Evolutionary conservation across 2,888 invertebrate genomes (phyloP).

Genomic region (Melanotus villosus): DNA sequence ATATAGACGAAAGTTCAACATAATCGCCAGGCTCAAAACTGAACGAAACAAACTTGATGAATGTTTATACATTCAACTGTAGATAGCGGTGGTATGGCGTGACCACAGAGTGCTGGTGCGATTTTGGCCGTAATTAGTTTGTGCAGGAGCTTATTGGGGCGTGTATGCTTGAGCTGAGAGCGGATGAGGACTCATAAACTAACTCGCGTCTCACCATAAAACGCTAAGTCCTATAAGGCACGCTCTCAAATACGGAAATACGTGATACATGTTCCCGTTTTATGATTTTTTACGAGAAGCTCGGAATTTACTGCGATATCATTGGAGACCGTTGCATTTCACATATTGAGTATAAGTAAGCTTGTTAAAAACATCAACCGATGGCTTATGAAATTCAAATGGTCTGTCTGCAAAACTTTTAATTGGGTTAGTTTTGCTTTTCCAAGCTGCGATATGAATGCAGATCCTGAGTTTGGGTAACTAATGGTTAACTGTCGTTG

Average conservation of each 20-base stretch:
- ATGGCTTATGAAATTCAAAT: conserved; percentile 3
- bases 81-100: conserved; percentile 6
- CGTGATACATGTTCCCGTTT: conserved; percentile 7
- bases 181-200: conserved; percentile 18
- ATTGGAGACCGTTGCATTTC: neutral
- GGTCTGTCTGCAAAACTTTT: neutral
- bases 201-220: conserved; percentile 15
- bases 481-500: too few relatives aligned
- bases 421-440: conserved; percentile 10
- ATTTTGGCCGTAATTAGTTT: conserved; percentile 35
- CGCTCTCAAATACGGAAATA: conserved; percentile 1
- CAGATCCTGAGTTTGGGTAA: neutral
- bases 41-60: neutral
- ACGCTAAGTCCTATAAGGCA: conserved; percentile 13
- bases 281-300: conserved; percentile 14
- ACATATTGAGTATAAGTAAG: neutral
- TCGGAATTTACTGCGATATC: neutral
- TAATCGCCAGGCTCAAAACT: neutral
- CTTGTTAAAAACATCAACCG: neutral
- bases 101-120: conserved; percentile 17
- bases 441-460: neutral
- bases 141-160: conserved; percentile 31
- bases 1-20: neutral
- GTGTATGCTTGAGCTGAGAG: conserved; percentile 21
- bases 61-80: conserved; percentile 7